Evolutionary conservation across 2,888 invertebrate genomes (phyloP), one percentile per base, ranked within the genome.

Genomic region (Hoplodrina ambigua): DNA sequence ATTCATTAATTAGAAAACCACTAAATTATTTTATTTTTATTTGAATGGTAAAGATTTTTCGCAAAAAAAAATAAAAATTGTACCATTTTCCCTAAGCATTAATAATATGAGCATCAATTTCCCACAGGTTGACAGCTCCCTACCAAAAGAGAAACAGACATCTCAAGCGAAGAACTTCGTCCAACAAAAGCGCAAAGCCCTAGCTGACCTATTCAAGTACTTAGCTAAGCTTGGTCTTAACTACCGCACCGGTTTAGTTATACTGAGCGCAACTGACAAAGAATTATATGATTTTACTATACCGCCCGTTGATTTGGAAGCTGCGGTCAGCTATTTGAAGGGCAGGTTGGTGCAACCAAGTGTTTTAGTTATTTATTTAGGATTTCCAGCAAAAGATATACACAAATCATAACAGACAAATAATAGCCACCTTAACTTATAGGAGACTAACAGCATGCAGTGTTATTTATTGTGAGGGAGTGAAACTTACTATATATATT

Each of bases 131-230:
- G 97, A 97, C 78, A 87, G 94, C 57, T 90, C 96, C 15, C 87
- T 97, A 3, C 95, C 97, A 0, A 97, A 97, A 86, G 96, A 96
- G 0, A 98, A 98, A 86, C 98, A 98, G 89, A 97, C 97, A 75
- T 97, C 98, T 0, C 97, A 97, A 90, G 98, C 97, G 0, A 98
- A 98, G 88, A 97, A 97, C 89, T 97, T 98, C 62, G 96, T 98
- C 5, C 98, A 98, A 86, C 98, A 98, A 86, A 99, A 99, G 90
- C 97, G 98, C 44, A 97, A 98, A 93, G 97, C 98, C 0, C 92
- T 99, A 1, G 97, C 98, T 0, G 98, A 99, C 91, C 96, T 99
- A 56, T 99, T 99, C 91, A 98, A 98, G 89, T 96, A 96, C 33
- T 93, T 99, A 0, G 91, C 96, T 0, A 97, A 96, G 71, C 96